Conservation (phyloP, 2,797 vertebrate species). For the Coilia nasus region DNA sequence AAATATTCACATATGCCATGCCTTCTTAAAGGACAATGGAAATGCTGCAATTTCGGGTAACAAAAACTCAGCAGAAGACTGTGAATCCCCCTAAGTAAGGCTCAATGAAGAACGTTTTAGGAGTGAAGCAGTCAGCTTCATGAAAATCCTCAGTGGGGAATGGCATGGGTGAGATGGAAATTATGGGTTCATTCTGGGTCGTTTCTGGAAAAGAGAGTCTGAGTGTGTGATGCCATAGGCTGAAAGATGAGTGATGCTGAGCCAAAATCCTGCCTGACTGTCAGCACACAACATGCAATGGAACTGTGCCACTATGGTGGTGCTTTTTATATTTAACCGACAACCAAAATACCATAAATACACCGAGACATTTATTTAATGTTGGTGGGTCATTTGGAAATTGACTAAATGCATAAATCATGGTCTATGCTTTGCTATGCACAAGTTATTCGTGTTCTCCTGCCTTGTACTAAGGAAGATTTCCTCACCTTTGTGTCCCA, state of each 20-base stretch:
- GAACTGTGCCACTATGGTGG: background rate
- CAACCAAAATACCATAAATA: background rate
- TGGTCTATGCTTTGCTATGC: background rate
- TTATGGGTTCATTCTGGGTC: background rate
- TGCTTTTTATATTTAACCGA: background rate
- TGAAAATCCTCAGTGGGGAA: background rate
- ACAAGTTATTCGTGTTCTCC: background rate
- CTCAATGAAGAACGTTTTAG: background rate
- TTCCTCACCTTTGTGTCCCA: conserved; percentile 93
- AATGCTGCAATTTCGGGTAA: background rate
- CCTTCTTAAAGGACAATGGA: too few species aligned
- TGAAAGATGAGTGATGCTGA: background rate
- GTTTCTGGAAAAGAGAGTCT: background rate
- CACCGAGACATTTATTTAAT: background rate
- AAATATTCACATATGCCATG: too few species aligned
- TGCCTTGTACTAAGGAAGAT: background rate
- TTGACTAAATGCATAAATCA: background rate
- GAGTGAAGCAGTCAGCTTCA: background rate
- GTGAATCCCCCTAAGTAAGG: background rate
- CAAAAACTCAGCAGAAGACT: background rate
- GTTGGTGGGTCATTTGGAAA: background rate
- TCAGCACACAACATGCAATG: background rate
- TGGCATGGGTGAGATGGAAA: background rate
- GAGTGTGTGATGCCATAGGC: background rate
- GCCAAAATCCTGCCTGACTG: background rate